Evolutionary conservation across 2,888 invertebrate species (phyloP), one percentile per base, ranked within the genome.

Genomic region (Oscheius sp.): DNA sequence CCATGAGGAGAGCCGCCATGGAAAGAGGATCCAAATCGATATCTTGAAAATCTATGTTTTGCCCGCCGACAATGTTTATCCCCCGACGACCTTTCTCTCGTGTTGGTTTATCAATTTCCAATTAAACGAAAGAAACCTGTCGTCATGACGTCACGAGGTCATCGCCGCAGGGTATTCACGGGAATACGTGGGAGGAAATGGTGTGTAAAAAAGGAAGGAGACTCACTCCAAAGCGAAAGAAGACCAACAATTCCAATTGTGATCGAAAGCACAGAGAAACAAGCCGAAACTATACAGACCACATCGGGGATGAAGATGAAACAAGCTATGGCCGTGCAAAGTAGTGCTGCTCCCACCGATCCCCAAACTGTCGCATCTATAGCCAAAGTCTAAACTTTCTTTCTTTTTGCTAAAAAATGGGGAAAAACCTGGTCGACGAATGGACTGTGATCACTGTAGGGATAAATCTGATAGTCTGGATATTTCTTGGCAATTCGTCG

Each of bases 291-390:
- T 29, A 74, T 74, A 50, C 72, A 71, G 55, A 52, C 39, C 20
- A 71, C 34, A 27, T 84, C 76, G 3, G 84, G 84, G 17, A 83
- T 84, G 72, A 83, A 83, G 46, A 83, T 61, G 58, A 83, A 66
- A 42, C 84, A 84, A 8, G 84, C 81, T 5, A 84, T 45, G 6
- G 79, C 82, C 6, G 84, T 83, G 66, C 83, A 83, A 8, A 76
- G 39, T 12, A 83, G 71, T 5, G 84, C 81, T 6, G 80, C 80
- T 1, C 73, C 76, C 20, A 83, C 84, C 17, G 78, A 78, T 29
- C 83, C 82, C 53, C 76, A 72, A 6, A 83, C 78, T 5, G 82
- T 84, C 8, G 74, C 69, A 58, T 83, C 83, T 50, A 83, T 84
- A 8, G 82, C 71, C 73, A 81, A 70, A 3, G 83, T 83, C 79